Base-by-base conservation (phyloP, 2,113 vertebrate genomes). In the Chinchilla lanigera region DNA sequence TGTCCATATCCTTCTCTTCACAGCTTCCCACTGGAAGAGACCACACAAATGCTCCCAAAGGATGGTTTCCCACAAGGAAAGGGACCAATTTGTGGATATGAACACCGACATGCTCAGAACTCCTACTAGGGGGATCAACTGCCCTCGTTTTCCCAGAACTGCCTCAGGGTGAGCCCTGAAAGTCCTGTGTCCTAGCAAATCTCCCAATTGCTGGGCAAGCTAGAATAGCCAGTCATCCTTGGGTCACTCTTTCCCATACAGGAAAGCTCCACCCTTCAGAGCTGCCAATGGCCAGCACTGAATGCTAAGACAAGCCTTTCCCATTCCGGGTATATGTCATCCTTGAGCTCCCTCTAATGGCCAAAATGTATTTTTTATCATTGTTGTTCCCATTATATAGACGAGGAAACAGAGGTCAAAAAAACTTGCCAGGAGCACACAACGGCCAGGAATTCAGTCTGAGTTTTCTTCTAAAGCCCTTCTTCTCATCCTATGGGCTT, bases 311-410 rank as follows among this genome's bases (percentile, higher is more conserved):
- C 26, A 58, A 47, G 3, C n/a, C 35, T 12, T 2, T 1, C 16
- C 35, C 16, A 35, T 86, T 81, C 41, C 0, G 20, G 47, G 11
- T 89, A 41, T 67, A 86, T 80, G 7, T 75, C 93, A 69, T 58
- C n/a, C 81, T 75, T 84, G 78, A 89, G 80, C 89, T 90, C 89
- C 93, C 63, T 87, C 77, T 96, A 81, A 87, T 50, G 44, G 81
- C 63, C 56, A 85, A 93, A 73, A 50, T 1, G 3, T 91, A 90
- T 38, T 88, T 38, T 88, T 85, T 71, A 47, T 60, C 47, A 28
- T 65, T 83, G 17, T 35, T 85, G 33, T 26, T 87, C 30, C n/a
- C 56, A 75, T 75, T 94, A 80, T 89, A 88, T 33, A 80, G 90
- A 90, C 60, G 41, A 95, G 65, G 54, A 92, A 86, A 90, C 67